These are phyloP conservation scores for Distichodus sexfasciatus DNA, from an alignment of 2,797 vertebrate species.

Conservation along the genomic window DNA sequence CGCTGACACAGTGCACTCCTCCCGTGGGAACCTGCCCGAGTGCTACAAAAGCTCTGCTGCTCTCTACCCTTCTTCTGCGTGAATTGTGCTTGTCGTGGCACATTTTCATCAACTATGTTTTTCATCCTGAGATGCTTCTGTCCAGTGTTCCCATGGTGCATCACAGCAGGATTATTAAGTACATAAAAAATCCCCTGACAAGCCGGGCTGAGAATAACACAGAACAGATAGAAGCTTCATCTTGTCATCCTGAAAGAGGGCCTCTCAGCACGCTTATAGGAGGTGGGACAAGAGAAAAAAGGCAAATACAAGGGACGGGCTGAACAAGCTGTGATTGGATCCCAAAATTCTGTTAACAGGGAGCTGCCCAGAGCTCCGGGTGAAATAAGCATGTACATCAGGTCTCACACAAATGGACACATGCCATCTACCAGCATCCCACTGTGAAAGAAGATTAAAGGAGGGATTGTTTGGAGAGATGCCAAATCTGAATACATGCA, in stretches of 20 bases:
- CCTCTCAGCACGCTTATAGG: neutral
- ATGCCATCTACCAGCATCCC: too few species aligned
- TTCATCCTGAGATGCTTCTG: slow-evolving; percentile 19
- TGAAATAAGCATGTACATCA: too few species aligned
- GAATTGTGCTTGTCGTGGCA: slow-evolving; percentile 38
- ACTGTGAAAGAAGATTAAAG: too few species aligned
- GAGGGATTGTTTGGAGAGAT: too few species aligned
- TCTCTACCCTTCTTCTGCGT: slow-evolving; percentile 19
- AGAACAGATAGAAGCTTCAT: neutral
- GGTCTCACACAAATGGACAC: too few species aligned
- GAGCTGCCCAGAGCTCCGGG: too few species aligned
- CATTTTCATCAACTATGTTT: slow-evolving; percentile 40
- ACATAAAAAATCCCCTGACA: slow-evolving; percentile 31
- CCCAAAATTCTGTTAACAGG: neutral
- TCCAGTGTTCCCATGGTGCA: slow-evolving; percentile 26
- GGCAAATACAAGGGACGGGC: neutral
- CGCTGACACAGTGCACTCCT: neutral
- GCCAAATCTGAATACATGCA: too few species aligned
- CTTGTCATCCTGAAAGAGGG: neutral
- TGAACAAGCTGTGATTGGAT: neutral
- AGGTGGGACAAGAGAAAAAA: neutral
- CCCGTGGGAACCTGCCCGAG: neutral
- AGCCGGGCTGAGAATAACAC: slow-evolving; percentile 1
- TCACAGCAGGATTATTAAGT: slow-evolving; percentile 31
- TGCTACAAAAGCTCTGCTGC: neutral